Percentiles rank a stretch among this genome's conserved stretches.
These are phyloP conservation scores for Microcebus murinus DNA, from an alignment of 2,113 vertebrate genomes.

Conservation along the genomic window DNA sequence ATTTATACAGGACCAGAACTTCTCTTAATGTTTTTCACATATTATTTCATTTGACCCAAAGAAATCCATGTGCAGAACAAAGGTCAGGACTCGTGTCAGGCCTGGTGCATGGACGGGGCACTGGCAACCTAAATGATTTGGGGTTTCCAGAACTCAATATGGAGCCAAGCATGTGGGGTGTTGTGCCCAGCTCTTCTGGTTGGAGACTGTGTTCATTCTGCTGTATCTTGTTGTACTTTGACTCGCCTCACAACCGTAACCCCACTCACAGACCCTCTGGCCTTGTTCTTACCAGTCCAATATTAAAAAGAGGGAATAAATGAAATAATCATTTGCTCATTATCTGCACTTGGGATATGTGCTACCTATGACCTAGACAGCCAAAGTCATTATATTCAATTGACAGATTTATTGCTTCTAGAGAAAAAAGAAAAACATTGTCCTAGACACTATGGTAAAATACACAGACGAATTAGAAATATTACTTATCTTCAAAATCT, in stretches of 20 bases:
- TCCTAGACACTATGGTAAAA: neutral
- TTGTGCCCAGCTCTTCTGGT: neutral
- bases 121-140: neutral
- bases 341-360: neutral
- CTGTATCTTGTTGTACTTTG: neutral
- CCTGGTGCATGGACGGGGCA: neutral
- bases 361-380: neutral
- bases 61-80: neutral
- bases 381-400: neutral
- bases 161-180: neutral
- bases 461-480: neutral
- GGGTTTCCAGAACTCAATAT: neutral
- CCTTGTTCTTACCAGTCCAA: neutral
- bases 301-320: neutral
- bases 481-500: neutral
- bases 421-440: neutral
- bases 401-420: neutral
- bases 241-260: neutral
- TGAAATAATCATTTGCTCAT: neutral
- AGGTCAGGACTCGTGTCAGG: neutral
- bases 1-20: constrained; percentile 21
- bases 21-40: constrained; percentile 1
- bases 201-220: neutral
- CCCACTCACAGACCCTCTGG: neutral
- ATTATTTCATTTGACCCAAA: constrained; percentile 6